Conservation (phyloP, 2,797 vertebrate species). For the Gymnopithys bicolor region DNA sequence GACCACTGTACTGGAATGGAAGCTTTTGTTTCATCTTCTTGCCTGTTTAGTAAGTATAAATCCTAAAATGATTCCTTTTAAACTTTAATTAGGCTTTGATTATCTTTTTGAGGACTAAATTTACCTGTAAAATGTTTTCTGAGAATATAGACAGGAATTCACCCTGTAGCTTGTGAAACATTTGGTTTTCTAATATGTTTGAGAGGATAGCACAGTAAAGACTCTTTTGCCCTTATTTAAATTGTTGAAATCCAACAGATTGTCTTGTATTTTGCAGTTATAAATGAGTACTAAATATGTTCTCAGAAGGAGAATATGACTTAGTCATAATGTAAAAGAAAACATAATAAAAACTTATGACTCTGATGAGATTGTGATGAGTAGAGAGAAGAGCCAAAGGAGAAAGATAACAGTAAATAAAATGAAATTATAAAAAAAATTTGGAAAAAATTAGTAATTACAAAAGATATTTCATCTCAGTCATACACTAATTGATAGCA, state of each 20-base stretch:
- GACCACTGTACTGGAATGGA: neutral
- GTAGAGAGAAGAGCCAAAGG: neutral
- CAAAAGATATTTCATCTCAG: neutral
- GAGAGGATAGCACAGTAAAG: neutral
- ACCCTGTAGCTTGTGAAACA: neutral
- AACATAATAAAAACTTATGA: conserved; percentile 14
- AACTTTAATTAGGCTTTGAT: neutral
- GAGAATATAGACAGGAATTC: neutral
- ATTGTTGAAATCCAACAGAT: neutral
- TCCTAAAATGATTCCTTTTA: neutral
- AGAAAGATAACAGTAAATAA: conserved; percentile 28
- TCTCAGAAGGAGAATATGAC: neutral
- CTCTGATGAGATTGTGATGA: conserved; percentile 11
- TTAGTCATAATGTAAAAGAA: conserved; percentile 13
- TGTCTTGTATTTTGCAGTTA: neutral
- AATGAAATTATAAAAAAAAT: neutral
- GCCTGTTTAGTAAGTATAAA: neutral
- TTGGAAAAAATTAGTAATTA: neutral
- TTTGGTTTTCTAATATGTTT: neutral
- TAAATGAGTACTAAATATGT: conserved; percentile 11
- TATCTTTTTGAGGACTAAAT: neutral
- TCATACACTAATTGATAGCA: neutral
- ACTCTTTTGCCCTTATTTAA: conserved; percentile 12
- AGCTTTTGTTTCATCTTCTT: neutral
- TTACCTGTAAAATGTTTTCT: neutral